Evolutionary conservation across 2,888 invertebrate genomes (phyloP).

Genomic region (Marronus borbonicus): DNA sequence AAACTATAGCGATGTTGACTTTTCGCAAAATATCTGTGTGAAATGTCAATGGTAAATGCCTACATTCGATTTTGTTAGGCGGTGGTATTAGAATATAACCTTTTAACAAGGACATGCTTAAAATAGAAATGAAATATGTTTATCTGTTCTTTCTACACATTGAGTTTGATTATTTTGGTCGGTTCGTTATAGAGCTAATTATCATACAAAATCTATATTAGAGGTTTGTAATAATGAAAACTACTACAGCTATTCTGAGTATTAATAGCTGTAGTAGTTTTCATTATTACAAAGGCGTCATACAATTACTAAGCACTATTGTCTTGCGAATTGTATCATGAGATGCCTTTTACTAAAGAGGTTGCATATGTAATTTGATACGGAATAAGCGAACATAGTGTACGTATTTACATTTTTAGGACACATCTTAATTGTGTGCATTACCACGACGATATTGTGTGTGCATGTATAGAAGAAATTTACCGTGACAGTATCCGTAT

Average conservation of each 20-base stretch:
- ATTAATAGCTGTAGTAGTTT: no score
- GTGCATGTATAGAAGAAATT: constrained; percentile 17
- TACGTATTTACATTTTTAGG: constrained; percentile 6
- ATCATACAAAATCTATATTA: no score
- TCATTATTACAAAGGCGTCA: no score
- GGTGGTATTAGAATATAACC: not conserved
- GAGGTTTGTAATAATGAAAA: no score
- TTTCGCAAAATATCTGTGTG: not conserved
- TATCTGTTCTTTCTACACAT: no score
- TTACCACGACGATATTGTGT: constrained; percentile 16
- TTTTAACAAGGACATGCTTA: constrained; percentile 10
- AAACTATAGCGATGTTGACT: constrained; percentile 17
- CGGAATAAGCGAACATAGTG: not conserved
- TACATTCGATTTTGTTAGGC: no score
- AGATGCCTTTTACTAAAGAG: not conserved
- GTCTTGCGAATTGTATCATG: not conserved
- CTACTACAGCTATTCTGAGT: no score
- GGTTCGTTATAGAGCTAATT: no score
- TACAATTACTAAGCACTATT: no score
- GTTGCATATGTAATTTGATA: not conserved
- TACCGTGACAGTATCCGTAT: constrained; percentile 33
- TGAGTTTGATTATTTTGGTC: no score
- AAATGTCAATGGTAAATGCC: not conserved
- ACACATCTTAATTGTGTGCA: constrained; percentile 11
- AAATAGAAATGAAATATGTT: not conserved